phyloP scores from a whole-genome alignment of 2,113 vertebrate species.

The Ptyas mucosa region DNA sequence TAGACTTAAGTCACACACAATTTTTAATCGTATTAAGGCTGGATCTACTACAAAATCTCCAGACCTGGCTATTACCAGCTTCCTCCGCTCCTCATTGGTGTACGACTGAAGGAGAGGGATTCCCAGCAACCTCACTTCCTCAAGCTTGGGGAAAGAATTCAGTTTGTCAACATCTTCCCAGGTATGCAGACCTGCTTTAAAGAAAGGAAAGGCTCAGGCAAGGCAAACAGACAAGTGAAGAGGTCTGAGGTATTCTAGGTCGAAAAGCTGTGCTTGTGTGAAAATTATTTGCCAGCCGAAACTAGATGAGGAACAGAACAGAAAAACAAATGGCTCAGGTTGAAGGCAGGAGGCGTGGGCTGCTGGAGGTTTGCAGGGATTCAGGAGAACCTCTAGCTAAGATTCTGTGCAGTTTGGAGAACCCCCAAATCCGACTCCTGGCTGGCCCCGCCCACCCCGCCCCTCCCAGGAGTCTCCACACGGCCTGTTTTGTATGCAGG shows the following conservation, averaged over 20 bases:
- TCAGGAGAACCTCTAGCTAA: no score
- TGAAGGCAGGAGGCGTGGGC: background rate
- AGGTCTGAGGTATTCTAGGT: background rate
- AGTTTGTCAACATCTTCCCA: conserved; percentile 95
- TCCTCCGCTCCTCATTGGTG: conserved; percentile 84
- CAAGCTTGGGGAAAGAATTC: conserved; percentile 90
- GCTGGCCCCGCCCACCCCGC: no score
- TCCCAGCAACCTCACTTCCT: conserved; percentile 87
- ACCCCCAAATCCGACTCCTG: no score
- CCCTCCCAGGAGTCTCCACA: no score
- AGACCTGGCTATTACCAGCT: conserved; percentile 85
- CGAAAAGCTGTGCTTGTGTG: no score
- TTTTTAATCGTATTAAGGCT: background rate
- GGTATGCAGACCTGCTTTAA: conserved; percentile 80
- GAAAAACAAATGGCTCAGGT: background rate
- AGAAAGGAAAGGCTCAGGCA: conserved; percentile 54
- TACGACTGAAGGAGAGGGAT: conserved; percentile 91
- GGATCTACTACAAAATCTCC: conserved; percentile 25
- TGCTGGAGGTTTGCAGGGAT: no score
- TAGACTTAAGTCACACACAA: background rate
- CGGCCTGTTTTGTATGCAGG: no score
- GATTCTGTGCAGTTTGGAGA: no score
- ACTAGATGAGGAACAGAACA: background rate
- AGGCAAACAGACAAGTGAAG: background rate
- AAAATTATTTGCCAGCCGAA: background rate